These are phyloP conservation scores for Xenopus tropicalis DNA, from an alignment of 2,113 vertebrate species.

Conservation along the genomic window DNA sequence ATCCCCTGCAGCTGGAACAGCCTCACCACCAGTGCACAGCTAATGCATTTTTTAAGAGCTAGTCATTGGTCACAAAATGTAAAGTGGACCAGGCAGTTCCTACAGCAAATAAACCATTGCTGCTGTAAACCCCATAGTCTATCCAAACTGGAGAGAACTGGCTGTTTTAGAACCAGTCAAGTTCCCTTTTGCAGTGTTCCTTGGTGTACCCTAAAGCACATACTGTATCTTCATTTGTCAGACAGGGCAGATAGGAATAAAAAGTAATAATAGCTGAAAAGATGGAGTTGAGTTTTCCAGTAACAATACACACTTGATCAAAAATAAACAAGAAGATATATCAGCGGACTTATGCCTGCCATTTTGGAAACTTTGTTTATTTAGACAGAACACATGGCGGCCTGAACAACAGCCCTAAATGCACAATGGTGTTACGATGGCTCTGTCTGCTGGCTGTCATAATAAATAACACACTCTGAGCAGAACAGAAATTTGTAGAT, in stretches of 20 bases:
- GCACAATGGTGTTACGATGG: slow-evolving; percentile 59
- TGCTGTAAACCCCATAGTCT: slow-evolving; percentile 60
- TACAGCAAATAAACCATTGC: slow-evolving; percentile 39
- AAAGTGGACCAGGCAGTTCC: slow-evolving; percentile 68
- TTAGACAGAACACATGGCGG: slow-evolving; percentile 61
- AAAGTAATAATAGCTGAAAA: slow-evolving; percentile 54
- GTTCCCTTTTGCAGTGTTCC: slow-evolving; percentile 47
- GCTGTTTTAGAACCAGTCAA: slow-evolving; percentile 62
- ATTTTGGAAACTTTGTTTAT: slow-evolving; percentile 64
- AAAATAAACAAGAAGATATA: slow-evolving; percentile 47
- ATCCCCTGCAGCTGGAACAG: slow-evolving; percentile 96
- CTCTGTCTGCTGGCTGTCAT: slow-evolving; percentile 52
- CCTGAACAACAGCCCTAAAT: slow-evolving; percentile 56
- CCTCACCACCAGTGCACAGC: slow-evolving; percentile 80
- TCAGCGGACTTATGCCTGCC: slow-evolving; percentile 62
- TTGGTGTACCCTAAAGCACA: slow-evolving; percentile 62
- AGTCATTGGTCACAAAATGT: slow-evolving; percentile 89
- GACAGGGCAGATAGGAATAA: slow-evolving; percentile 50
- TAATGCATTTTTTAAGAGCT: slow-evolving; percentile 94
- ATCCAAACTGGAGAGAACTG: slow-evolving; percentile 61
- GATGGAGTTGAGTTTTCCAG: slow-evolving; percentile 65
- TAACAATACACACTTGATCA: slow-evolving; percentile 69
- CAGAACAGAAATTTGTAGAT: slow-evolving; percentile 48
- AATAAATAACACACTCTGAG: slow-evolving; percentile 53
- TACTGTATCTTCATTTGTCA: slow-evolving; percentile 75